Evolutionary conservation across 2,888 invertebrate species (phyloP).

Genomic region (Xanthia togata): DNA sequence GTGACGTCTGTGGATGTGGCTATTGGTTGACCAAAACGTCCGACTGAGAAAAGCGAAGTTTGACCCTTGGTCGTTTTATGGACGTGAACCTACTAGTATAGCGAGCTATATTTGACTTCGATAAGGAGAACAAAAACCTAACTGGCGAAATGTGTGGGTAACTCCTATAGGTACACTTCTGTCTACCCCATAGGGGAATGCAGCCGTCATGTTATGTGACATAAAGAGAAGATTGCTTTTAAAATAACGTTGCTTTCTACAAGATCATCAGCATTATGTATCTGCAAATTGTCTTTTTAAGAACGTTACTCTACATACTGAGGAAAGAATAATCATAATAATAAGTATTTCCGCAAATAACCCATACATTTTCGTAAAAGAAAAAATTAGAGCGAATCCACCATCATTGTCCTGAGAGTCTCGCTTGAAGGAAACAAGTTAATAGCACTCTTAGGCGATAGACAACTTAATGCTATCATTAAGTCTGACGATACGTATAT

Average conservation of each 20-base stretch:
- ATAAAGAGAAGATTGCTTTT: not conserved
- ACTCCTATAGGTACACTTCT: not conserved
- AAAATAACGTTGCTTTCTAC: slow-evolving; percentile 1
- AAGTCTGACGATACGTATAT: slow-evolving; percentile 46
- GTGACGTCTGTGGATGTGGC: not conserved
- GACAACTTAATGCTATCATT: slow-evolving; percentile 62
- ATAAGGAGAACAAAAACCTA: not conserved
- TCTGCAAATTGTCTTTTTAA: slow-evolving; percentile 33
- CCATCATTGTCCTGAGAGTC: slow-evolving; percentile 42
- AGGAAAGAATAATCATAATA: slow-evolving; percentile 28
- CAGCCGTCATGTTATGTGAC: not conserved
- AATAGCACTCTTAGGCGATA: slow-evolving; percentile 61
- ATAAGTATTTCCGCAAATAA: slow-evolving; percentile 27
- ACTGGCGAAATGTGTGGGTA: not conserved
- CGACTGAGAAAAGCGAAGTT: not conserved
- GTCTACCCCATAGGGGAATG: too few species aligned
- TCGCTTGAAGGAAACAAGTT: slow-evolving; percentile 57
- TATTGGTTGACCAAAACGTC: not conserved
- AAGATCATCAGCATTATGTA: slow-evolving; percentile 14
- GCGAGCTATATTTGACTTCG: not conserved
- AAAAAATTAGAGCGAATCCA: slow-evolving; percentile 24
- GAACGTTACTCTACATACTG: slow-evolving; percentile 9
- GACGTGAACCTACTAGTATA: not conserved
- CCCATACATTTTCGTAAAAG: slow-evolving; percentile 26
- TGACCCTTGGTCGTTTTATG: not conserved